Conservation (phyloP, 2,113 vertebrate species). For the Mormyrus iriodes region DNA sequence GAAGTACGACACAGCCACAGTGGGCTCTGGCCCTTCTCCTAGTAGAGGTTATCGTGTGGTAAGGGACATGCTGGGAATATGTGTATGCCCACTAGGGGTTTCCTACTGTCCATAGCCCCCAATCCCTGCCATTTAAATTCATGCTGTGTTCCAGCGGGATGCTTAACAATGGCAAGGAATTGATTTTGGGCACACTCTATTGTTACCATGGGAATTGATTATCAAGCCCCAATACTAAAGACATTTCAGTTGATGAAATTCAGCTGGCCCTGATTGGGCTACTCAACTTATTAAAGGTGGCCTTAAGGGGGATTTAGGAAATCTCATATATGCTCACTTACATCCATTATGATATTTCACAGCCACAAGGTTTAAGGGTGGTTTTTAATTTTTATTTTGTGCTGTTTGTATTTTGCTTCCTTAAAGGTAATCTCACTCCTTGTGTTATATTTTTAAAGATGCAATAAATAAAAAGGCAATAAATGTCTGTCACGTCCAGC, state of each 20-base stretch:
- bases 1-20: constrained; percentile 43
- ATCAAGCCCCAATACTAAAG: not conserved
- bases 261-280: not conserved
- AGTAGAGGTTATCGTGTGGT: constrained; percentile 56
- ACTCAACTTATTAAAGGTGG: not conserved
- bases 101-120: not conserved
- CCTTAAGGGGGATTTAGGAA: not conserved
- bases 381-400: not conserved
- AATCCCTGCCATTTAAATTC: not conserved
- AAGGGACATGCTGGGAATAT: constrained; percentile 19
- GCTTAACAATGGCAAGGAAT: not conserved
- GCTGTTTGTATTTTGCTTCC: not conserved
- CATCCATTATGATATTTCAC: not conserved
- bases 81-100: not conserved
- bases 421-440: not conserved
- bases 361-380: not conserved
- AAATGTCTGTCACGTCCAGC: too few species aligned
- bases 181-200: not conserved
- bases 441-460: not conserved
- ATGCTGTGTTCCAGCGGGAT: not conserved
- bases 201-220: not conserved
- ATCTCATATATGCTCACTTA: not conserved
- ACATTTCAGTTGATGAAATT: not conserved
- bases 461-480: too few species aligned
- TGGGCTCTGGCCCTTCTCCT: constrained; percentile 57